These are phyloP conservation scores for Berghia stephanieae DNA, from an alignment of 1,140 invertebrate species.

Conservation along the genomic window DNA sequence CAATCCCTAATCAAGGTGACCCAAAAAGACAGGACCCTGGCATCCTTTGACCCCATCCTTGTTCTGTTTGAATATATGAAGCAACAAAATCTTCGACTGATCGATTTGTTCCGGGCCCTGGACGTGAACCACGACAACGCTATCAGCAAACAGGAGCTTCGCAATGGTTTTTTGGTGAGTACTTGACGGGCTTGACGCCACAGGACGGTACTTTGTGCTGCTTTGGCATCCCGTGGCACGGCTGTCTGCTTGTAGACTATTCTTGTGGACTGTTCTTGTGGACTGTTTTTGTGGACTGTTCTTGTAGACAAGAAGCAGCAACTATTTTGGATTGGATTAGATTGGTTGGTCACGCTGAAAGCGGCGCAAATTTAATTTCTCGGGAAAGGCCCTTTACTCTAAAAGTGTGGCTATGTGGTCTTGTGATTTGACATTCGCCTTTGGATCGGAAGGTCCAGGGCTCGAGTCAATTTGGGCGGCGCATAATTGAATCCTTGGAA, in stretches of 20 bases:
- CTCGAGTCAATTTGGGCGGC: too few species aligned
- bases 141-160: constrained; percentile 43
- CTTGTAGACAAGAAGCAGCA: not conserved
- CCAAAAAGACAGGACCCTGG: constrained; percentile 34
- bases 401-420: too few species aligned
- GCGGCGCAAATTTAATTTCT: too few species aligned
- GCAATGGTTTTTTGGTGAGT: constrained; percentile 43
- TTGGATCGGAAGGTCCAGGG: too few species aligned
- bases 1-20: too few species aligned
- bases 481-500: too few species aligned
- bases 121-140: constrained; percentile 40
- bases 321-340: not conserved
- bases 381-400: too few species aligned
- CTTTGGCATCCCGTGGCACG: not conserved
- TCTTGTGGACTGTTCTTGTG: not conserved
- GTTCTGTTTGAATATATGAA: constrained; percentile 52
- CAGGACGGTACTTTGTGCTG: too few species aligned
- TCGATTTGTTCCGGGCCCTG: constrained; percentile 44
- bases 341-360: not conserved
- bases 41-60: constrained; percentile 43
- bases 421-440: too few species aligned
- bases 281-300: not conserved
- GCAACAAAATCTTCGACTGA: constrained; percentile 44
- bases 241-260: not conserved
- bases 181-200: too few species aligned